phyloP scores from a whole-genome alignment of 2,888 invertebrate species.

The Julus scandinavius region DNA sequence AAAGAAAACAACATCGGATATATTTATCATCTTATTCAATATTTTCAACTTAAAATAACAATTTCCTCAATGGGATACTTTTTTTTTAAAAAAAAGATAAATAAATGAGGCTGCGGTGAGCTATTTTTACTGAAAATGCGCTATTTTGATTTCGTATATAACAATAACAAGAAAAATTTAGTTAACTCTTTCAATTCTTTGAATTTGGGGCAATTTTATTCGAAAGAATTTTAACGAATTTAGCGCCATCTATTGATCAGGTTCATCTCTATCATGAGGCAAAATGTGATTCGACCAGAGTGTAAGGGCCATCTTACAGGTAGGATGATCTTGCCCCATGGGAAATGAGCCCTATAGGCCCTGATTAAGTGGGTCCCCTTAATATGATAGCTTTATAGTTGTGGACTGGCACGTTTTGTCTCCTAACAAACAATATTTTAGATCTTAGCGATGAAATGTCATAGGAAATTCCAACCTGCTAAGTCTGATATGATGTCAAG shows the following conservation, averaged over 20 bases:
- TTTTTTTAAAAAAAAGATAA: neutral
- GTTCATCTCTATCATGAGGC: neutral
- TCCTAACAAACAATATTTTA: too few relatives aligned
- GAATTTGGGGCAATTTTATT: neutral
- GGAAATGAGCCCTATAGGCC: too few relatives aligned
- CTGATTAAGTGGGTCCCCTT: too few relatives aligned
- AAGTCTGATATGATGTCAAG: too few relatives aligned
- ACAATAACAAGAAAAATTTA: neutral
- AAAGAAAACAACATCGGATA: constrained; percentile 34
- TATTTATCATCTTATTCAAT: constrained; percentile 30
- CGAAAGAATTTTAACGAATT: neutral
- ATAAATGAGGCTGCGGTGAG: constrained; percentile 16
- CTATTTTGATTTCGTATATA: neutral
- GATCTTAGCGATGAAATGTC: too few relatives aligned
- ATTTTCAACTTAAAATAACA: constrained; percentile 27
- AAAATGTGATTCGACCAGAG: too few relatives aligned
- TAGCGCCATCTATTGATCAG: neutral
- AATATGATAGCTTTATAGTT: too few relatives aligned
- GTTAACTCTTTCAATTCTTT: neutral
- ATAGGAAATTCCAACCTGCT: too few relatives aligned
- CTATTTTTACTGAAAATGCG: neutral
- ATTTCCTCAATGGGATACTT: neutral
- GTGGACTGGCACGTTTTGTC: too few relatives aligned
- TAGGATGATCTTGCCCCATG: too few relatives aligned
- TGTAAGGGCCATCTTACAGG: too few relatives aligned